Base-by-base conservation (phyloP, 2,113 vertebrate species). In the Gobio gobio region DNA sequence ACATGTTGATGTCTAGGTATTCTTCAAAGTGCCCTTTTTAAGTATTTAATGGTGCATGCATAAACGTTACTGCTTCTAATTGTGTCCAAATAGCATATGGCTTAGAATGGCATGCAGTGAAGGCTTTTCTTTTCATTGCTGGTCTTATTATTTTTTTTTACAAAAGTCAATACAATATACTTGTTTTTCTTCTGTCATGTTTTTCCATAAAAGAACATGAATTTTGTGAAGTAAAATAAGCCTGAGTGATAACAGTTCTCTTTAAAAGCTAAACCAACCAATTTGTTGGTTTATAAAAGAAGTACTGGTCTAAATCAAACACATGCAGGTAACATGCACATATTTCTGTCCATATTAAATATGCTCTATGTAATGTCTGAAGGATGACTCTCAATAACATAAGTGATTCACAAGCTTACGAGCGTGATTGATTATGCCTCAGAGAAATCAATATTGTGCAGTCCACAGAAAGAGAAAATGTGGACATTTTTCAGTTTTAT, bases 401-500 rank as follows among this genome's bases (percentile, higher is more conserved):
- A 88, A 85, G 90, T 87, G 91, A 91, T 58, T 68, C 68, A 56
- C 49, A 80, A 86, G 90, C 88, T 93, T 92, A 91, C 85, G 81
- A 83, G 81, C 64, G 3, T 92, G 91, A 94, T 90, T 89, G 91
- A 93, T 93, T 86, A 83, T 51, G 85, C 87, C 89, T 87, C 72
- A 63, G 63, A 88, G 90, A 90, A 92, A 93, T 94, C 92, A 85
- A 94, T 94, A 90, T 76, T 77, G 45, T 49, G 85, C 91, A 86
- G 83, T 89, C 80, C 78, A 85, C 64, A 5, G 78, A 58, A 45
- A 87, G 5, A 80, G 85, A 68, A 82, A 89, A 88, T 87, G 86
- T 79, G 45, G 85, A 90, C 91, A 92, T 94, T 93, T 94, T 93
- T 93, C 90, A 93, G 81, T 85, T 83, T 87, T 87, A 92, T 91